phyloP scores from a whole-genome alignment of 2,888 invertebrate species.

The Vanessa cardui region DNA sequence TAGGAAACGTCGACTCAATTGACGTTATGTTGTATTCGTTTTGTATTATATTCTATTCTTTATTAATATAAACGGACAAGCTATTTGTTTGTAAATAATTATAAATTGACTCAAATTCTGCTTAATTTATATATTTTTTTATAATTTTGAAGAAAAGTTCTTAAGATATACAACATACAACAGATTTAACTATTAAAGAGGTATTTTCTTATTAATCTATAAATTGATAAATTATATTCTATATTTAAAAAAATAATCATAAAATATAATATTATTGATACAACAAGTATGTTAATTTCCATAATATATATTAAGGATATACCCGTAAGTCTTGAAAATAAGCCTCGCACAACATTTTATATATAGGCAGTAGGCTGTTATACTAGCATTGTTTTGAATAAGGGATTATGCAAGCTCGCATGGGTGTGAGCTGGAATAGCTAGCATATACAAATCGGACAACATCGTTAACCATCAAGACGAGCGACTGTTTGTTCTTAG shows the following conservation, averaged over 20 bases:
- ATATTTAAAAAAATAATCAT: too few species aligned
- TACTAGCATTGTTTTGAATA: not conserved
- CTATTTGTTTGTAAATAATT: slow-evolving; percentile 45
- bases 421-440: not conserved
- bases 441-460: slow-evolving; percentile 27
- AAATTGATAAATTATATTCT: too few species aligned
- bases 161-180: too few species aligned
- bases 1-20: slow-evolving; percentile 19
- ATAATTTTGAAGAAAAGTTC: too few species aligned
- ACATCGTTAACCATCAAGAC: slow-evolving; percentile 34
- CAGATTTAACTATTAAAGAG: too few species aligned
- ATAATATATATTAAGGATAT: not conserved
- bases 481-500: slow-evolving; percentile 30
- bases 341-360: not conserved
- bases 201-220: too few species aligned
- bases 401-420: slow-evolving; percentile 1
- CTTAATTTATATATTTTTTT: slow-evolving; percentile 30
- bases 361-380: not conserved
- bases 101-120: slow-evolving; percentile 44
- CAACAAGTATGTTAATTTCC: too few species aligned
- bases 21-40: slow-evolving; percentile 45
- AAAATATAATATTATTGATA: too few species aligned
- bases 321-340: not conserved
- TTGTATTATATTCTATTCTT: slow-evolving; percentile 44
- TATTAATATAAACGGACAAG: slow-evolving; percentile 28